Percentiles rank a stretch among this genome's conserved stretches.
Evolutionary conservation across 2,888 invertebrate species (phyloP).

Genomic region (Drosophila ustulata): DNA sequence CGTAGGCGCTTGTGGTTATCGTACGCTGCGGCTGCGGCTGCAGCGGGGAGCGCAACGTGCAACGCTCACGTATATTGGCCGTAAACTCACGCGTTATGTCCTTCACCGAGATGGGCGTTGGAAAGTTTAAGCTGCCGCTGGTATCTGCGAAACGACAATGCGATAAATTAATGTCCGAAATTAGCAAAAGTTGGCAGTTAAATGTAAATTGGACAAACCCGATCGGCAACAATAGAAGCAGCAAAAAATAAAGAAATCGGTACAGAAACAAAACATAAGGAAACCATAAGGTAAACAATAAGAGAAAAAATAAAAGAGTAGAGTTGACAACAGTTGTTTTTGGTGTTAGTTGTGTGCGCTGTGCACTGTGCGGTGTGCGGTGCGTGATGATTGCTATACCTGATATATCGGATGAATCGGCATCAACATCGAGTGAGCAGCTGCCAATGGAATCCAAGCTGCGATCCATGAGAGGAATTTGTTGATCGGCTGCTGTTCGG

Average conservation of each 20-base stretch:
- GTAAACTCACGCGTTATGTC: constrained; percentile 87
- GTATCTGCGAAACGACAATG: constrained; percentile 83
- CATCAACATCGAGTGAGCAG: constrained; percentile 94
- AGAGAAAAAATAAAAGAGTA: constrained; percentile 14
- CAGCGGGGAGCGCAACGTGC: constrained; percentile 77
- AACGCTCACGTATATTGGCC: constrained; percentile 87
- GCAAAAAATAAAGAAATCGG: constrained; percentile 32
- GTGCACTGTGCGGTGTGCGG: constrained; percentile 4
- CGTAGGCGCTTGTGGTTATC: constrained; percentile 61
- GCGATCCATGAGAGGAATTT: constrained; percentile 88
- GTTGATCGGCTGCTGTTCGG: constrained; percentile 38
- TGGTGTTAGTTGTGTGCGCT: constrained; percentile 39
- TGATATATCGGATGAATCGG: constrained; percentile 89
- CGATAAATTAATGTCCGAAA: background rate
- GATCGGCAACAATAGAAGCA: background rate
- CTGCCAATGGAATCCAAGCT: constrained; percentile 94
- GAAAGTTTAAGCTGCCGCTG: constrained; percentile 88
- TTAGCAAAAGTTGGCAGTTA: background rate
- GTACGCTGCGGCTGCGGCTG: constrained; percentile 56
- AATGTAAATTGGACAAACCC: constrained; percentile 35
- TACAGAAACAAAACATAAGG: constrained; percentile 13
- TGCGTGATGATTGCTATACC: constrained; percentile 85
- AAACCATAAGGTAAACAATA: constrained; percentile 5
- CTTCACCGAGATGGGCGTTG: constrained; percentile 87
- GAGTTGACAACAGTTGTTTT: constrained; percentile 23